Evolutionary conservation across 2,888 invertebrate genomes (phyloP).

Genomic region (Aelia acuminata): DNA sequence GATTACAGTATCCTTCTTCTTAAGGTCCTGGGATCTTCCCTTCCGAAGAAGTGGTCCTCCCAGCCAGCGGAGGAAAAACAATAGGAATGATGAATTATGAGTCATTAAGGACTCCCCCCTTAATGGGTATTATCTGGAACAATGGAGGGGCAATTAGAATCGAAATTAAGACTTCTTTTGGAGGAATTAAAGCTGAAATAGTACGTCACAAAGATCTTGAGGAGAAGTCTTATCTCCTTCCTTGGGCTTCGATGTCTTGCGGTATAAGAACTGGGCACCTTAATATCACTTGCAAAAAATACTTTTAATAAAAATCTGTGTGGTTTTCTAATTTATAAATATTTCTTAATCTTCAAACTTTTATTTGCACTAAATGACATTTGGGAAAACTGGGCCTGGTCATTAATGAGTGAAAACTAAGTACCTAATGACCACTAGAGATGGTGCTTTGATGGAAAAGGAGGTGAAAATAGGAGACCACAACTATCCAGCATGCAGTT

Average conservation of each 20-base stretch:
- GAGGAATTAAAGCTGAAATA: not conserved
- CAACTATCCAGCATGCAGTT: too few species aligned
- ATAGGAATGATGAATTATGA: conserved; percentile 46
- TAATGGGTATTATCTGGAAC: conserved; percentile 29
- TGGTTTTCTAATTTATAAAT: too few species aligned
- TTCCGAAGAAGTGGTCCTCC: not conserved
- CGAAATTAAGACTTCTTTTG: conserved; percentile 37
- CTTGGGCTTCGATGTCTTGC: not conserved
- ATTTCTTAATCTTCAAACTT: too few species aligned
- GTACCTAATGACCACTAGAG: too few species aligned
- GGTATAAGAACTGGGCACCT: too few species aligned
- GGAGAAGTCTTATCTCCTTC: not conserved
- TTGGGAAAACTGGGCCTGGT: too few species aligned
- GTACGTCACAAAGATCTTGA: conserved; percentile 6
- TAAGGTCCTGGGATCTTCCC: not conserved
- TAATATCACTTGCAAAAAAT: too few species aligned
- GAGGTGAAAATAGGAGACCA: too few species aligned
- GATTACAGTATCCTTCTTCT: conserved; percentile 42
- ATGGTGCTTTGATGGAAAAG: too few species aligned
- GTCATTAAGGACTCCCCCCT: conserved; percentile 20
- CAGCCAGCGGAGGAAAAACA: not conserved
- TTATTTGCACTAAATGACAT: too few species aligned
- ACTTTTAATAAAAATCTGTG: too few species aligned
- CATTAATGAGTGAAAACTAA: too few species aligned
- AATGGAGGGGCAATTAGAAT: conserved; percentile 29